Conservation (phyloP, 2,113 vertebrate genomes). For the Arvicanthis niloticus region DNA sequence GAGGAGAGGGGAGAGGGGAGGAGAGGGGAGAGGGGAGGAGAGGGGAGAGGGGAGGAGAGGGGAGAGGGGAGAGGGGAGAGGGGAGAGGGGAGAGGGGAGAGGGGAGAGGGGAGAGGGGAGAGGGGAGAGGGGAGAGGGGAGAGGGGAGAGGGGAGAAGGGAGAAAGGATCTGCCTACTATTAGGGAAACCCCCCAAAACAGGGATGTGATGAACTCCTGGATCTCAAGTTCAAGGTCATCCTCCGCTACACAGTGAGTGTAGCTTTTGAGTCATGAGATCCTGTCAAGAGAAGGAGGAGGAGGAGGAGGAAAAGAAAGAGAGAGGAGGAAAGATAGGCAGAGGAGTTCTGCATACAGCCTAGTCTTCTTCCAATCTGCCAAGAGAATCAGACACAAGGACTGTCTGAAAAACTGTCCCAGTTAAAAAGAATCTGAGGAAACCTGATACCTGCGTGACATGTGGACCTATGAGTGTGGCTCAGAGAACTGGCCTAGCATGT, state of each 20-base stretch:
- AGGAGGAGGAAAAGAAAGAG: neutral
- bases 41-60: no score
- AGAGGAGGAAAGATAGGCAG: neutral
- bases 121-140: neutral
- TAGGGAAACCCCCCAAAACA: neutral
- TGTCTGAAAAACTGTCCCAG: neutral
- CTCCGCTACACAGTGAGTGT: neutral
- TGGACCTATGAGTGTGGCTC: neutral
- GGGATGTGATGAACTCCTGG: neutral
- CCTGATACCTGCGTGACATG: neutral
- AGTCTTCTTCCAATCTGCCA: neutral
- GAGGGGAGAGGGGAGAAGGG: no score
- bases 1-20: neutral
- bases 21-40: neutral
- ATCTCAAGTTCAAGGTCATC: neutral
- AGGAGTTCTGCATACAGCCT: neutral
- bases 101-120: neutral
- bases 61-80: neutral
- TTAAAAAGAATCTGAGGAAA: neutral
- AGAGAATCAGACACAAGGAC: neutral
- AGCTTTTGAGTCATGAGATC: neutral
- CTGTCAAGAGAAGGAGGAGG: neutral
- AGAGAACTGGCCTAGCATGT: neutral
- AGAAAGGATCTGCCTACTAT: neutral
- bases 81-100: fast-evolving